Evolutionary conservation across 2,888 invertebrate genomes (phyloP), one percentile per base, ranked within the genome.

Genomic region (Melikaiella ostensackeni): DNA sequence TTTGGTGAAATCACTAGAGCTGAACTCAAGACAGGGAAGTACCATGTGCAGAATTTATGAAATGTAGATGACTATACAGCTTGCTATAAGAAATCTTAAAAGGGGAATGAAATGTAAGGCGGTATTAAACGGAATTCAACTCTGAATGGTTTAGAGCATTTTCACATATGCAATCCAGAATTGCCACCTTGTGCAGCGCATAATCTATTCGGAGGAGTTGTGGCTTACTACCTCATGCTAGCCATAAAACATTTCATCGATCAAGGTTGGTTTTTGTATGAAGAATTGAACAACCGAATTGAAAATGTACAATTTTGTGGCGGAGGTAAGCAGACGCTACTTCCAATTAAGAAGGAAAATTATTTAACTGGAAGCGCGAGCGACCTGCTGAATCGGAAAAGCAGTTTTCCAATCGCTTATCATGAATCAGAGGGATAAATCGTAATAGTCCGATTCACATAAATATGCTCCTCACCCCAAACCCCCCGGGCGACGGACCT

Each of bases 1-100:
- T 50, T 33, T 64, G 11, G 30, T 76, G 81, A n/a, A n/a, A n/a
- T n/a, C n/a, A n/a, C n/a, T n/a, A n/a, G n/a, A n/a, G n/a, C n/a
- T n/a, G n/a, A n/a, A 83, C n/a, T 4, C 33, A 78, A 86, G 84
- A 19, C 46, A 7, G 50, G 50, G 4, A 8, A 70, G 5, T 42
- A 70, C 38, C 19, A 38, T 21, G 21, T 70, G n/a, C 21, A 42
- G 16, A 50, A 70, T 33, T 33, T 33, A 7, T 7, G 33, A 33
- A 33, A 33, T 33, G 33, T 7, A 33, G 33, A 33, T 7, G 7
- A 33, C 7, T 33, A 33, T 33, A 33, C 33, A 33, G 33, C 33
- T 33, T 33, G 33, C 4, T 33, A 4, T 33, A 33, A 33, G 4
- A 33, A 33, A 33, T 0, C 33, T 33, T 3, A 4, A 33, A 33